Evolutionary conservation across 2,888 invertebrate species (phyloP).

Genomic region (Ptychoptera albimana): DNA sequence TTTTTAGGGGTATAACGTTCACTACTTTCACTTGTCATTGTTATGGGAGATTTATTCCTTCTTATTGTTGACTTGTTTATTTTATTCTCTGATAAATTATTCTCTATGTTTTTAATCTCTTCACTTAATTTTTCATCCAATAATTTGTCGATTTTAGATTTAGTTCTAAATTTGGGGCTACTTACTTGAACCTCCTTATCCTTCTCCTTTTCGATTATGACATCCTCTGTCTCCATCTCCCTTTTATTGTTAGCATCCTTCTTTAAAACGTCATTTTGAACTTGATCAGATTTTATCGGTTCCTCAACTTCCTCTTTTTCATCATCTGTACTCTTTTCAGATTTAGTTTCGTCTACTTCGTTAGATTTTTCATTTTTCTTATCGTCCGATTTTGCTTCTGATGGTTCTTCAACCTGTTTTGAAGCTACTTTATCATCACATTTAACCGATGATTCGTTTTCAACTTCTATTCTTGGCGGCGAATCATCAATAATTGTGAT

Average conservation of each 20-base stretch:
- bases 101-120: not conserved
- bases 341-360: not conserved
- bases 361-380: no score
- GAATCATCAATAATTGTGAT: constrained; percentile 10
- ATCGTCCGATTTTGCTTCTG: no score
- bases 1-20: no score
- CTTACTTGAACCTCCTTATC: not conserved
- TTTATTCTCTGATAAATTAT: not conserved
- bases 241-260: not conserved
- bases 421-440: no score
- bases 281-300: constrained; percentile 1
- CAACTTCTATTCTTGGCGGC: constrained; percentile 12
- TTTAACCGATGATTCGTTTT: no score
- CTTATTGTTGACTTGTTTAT: not conserved
- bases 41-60: no score
- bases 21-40: no score
- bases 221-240: not conserved
- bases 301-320: constrained; percentile 14
- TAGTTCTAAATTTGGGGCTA: not conserved
- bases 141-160: not conserved
- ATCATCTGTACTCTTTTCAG: constrained; percentile 7
- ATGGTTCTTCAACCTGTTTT: no score
- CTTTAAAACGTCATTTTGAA: not conserved
- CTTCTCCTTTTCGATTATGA: not conserved
- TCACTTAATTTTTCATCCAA: not conserved